Conservation (phyloP, 35 echinoderm and acorn worm species). For the Apostichopus parvimensis region DNA sequence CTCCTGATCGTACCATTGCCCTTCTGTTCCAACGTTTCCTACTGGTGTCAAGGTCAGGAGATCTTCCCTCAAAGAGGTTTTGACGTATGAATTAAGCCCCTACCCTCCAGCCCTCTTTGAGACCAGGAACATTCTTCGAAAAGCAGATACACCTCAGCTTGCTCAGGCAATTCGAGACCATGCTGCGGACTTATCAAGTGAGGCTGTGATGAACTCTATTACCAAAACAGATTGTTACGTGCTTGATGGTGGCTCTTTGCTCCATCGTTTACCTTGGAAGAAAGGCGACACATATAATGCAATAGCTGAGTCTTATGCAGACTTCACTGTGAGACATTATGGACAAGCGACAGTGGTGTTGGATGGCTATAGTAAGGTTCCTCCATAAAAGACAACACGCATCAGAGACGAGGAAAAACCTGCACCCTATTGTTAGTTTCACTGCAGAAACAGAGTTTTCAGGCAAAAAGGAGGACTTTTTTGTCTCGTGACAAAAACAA, state of each 20-base stretch:
- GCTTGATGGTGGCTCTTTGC: conserved; percentile 44
- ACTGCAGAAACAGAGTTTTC: not conserved
- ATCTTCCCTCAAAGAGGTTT: conserved; percentile 39
- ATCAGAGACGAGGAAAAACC: conserved; percentile 4
- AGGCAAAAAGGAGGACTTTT: conserved; percentile 25
- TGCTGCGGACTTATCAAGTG: conserved; percentile 31
- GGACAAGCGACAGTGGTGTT: conserved; percentile 42
- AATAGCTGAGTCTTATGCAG: conserved; percentile 20
- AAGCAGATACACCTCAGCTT: conserved; percentile 60
- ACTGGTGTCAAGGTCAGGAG: conserved; percentile 14
- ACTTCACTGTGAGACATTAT: conserved; percentile 27
- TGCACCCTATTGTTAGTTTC: conserved; percentile 20
- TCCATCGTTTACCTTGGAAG: conserved; percentile 52
- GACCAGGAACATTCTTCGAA: conserved; percentile 24
- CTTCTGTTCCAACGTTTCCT: conserved; percentile 57
- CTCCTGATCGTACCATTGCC: conserved; percentile 45
- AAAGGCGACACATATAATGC: not conserved
- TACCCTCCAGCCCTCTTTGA: conserved; percentile 54
- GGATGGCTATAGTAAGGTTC: conserved; percentile 28
- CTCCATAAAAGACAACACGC: conserved; percentile 49
- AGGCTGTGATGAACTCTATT: conserved; percentile 5
- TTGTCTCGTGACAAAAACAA: conserved; percentile 10
- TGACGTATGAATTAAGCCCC: conserved; percentile 57
- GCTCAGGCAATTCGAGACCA: conserved; percentile 2
- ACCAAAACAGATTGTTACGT: conserved; percentile 41